A percentile compares a stretch with the other conserved stretches of the same genome.
phyloP scores from a whole-genome alignment of 2,113 vertebrate genomes.

The Macheiramphus alcinus region DNA sequence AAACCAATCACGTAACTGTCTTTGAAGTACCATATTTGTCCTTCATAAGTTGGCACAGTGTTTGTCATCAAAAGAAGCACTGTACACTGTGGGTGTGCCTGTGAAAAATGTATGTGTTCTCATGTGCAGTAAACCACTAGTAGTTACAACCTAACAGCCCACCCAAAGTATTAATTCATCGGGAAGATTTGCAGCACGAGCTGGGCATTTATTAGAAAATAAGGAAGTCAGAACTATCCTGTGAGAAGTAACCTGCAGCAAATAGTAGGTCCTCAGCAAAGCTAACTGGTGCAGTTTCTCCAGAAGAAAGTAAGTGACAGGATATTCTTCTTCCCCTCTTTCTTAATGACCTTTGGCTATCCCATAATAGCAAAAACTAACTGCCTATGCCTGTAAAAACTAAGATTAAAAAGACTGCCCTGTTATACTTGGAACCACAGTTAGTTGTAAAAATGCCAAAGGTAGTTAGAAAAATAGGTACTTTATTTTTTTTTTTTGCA shows the following conservation, averaged over 20 bases:
- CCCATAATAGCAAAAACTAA: not conserved
- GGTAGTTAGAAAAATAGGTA: not conserved
- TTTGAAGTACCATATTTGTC: not conserved
- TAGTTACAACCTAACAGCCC: not conserved
- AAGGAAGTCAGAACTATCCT: not conserved
- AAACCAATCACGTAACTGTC: not conserved
- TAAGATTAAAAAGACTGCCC: not conserved
- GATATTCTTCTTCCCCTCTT: not conserved
- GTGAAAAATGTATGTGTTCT: not conserved
- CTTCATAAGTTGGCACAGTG: not conserved
- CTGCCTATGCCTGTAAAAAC: not conserved
- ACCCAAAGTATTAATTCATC: not conserved
- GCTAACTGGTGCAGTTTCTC: not conserved
- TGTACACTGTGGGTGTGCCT: not conserved
- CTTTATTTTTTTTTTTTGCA: not conserved
- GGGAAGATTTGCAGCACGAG: not conserved
- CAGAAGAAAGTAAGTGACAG: not conserved
- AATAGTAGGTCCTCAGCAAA: not conserved
- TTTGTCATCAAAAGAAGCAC: not conserved
- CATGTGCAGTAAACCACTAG: not conserved
- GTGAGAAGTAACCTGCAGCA: not conserved
- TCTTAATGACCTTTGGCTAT: not conserved
- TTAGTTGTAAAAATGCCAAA: not conserved
- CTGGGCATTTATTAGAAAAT: not conserved
- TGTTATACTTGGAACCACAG: not conserved